Conservation (phyloP, 2,888 invertebrate species). For the Brenthis daphne region DNA sequence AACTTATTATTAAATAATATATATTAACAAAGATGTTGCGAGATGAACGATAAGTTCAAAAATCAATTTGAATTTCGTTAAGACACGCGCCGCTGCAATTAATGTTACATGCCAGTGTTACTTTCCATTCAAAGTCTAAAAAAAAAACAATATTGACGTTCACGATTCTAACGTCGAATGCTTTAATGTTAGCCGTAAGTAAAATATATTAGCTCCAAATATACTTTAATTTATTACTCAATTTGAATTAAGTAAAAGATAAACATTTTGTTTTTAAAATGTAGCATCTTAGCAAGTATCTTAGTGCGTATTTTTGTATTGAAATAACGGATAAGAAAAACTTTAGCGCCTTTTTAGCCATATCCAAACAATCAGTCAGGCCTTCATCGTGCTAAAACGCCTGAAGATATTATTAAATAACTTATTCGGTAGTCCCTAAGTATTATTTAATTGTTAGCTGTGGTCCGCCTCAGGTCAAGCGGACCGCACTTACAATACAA, state of each 20-base stretch:
- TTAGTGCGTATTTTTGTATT: not conserved
- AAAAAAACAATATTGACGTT: slow-evolving; percentile 66
- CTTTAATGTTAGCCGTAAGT: slow-evolving; percentile 66
- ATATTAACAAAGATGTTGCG: slow-evolving; percentile 64
- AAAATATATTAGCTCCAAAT: slow-evolving; percentile 64
- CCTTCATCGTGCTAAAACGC: slow-evolving; percentile 71
- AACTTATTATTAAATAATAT: slow-evolving; percentile 56
- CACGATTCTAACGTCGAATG: slow-evolving; percentile 66
- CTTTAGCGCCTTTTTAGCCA: slow-evolving; percentile 5
- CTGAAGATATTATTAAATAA: slow-evolving; percentile 71
- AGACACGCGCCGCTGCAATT: slow-evolving; percentile 64
- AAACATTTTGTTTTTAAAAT: slow-evolving; percentile 6
- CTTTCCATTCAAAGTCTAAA: slow-evolving; percentile 58
- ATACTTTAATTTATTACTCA: slow-evolving; percentile 47
- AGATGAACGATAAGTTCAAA: slow-evolving; percentile 64
- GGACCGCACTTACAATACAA: slow-evolving; percentile 48
- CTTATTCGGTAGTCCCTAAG: slow-evolving; percentile 78
- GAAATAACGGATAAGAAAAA: slow-evolving; percentile 1
- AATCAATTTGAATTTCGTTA: slow-evolving; percentile 71
- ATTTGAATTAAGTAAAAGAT: slow-evolving; percentile 36
- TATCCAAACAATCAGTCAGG: slow-evolving; percentile 62
- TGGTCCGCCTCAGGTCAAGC: slow-evolving; percentile 60
- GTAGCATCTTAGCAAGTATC: not conserved
- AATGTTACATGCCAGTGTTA: slow-evolving; percentile 65
- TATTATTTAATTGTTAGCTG: slow-evolving; percentile 78